phyloP scores from a whole-genome alignment of 1,140 invertebrate genomes.

The Leptinotarsa defecta region DNA sequence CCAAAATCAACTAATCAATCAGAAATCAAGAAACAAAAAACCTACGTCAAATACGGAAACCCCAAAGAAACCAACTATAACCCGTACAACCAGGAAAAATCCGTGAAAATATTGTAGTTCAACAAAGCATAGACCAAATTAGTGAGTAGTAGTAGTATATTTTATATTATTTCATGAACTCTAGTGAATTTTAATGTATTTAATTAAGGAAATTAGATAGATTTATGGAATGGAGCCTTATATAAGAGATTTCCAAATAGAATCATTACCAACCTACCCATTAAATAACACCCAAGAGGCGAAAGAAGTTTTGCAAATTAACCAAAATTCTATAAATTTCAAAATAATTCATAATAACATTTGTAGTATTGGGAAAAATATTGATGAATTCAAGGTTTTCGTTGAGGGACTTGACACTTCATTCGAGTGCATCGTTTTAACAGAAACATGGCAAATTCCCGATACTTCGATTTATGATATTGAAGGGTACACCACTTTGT shows the following conservation, averaged over 20 bases:
- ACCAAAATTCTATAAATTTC: not conserved
- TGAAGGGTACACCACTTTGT: conserved; percentile 8
- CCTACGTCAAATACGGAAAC: too few species aligned
- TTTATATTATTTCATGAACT: too few species aligned
- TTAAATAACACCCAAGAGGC: not conserved
- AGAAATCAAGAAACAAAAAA: too few species aligned
- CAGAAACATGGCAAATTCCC: conserved; percentile 6
- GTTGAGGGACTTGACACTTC: not conserved
- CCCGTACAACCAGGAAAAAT: too few species aligned
- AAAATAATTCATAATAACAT: conserved; percentile 16
- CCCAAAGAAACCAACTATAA: too few species aligned
- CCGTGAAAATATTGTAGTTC: too few species aligned
- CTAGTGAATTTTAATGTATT: too few species aligned
- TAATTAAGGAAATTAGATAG: too few species aligned
- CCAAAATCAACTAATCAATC: too few species aligned
- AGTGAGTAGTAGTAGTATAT: too few species aligned
- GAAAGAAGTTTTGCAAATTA: not conserved
- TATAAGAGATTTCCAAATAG: conserved; percentile 16
- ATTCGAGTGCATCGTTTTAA: conserved; percentile 11
- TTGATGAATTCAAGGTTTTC: conserved; percentile 12
- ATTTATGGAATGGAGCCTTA: conserved; percentile 6
- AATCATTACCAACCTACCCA: not conserved
- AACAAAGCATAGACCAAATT: too few species aligned
- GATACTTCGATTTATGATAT: not conserved
- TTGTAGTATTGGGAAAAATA: not conserved